Evolutionary conservation across 2,113 vertebrate genomes (phyloP), one percentile per base, ranked within the genome.

Genomic region (Channa argus): DNA sequence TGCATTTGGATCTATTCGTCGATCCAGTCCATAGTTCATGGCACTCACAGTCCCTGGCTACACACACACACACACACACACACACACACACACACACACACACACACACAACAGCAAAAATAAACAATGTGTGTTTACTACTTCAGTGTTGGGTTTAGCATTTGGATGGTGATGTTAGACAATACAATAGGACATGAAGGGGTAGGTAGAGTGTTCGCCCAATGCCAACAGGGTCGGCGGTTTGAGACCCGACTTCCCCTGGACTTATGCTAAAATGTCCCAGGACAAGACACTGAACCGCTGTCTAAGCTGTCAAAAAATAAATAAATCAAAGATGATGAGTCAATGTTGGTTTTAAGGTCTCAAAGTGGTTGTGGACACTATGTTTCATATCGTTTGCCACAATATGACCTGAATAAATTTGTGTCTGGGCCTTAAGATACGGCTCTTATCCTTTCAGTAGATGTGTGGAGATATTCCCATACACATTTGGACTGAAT

Each of bases 1-100:
- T 86, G 92, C 92, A 80, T 94, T 96, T 1, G 98, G 97, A 64
- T 98, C 94, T 1, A 90, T 91, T 41, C 93, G 94, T 1, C 97
- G 94, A 41, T 99, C 93, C 75, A 97, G 63, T 41, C 98, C 98
- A 0, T 96, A 97, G 80, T 99, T 97, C 55, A 99, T 95, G 51
- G 90, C 93, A 0, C 97, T 94, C 62, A 96, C 88, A 59, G 95
- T 94, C 81, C 97, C 97, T 0, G 97, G 97, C 98, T 99, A 76
- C 83, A 68, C 34, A 74, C 63, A 83, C 24, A 71, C 0, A 66
- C 39, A 67, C 24, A 24, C 24, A 24, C 24, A 24, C 15, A 71
- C 3, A 3, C 71, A 39, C 50, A 54, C 34, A 74, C 63, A 83
- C 24, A 71, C 0, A 66, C 39, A 67, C 24, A 24, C 24, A 24